Evolutionary conservation across 2,113 vertebrate genomes (phyloP).

Genomic region (Cyanoderma ruficeps): DNA sequence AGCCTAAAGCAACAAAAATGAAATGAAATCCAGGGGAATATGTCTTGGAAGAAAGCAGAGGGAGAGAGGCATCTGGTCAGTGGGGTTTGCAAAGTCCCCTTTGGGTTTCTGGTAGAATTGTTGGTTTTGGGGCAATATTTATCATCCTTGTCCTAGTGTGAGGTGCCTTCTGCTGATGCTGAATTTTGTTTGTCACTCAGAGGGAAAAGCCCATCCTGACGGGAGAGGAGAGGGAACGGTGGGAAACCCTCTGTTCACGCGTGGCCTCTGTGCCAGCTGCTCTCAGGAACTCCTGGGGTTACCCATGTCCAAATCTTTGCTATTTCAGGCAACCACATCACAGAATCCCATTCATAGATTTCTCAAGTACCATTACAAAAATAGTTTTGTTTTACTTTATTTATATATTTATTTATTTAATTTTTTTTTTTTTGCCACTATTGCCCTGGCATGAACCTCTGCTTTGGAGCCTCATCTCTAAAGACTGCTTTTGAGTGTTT

Average conservation of each 20-base stretch:
- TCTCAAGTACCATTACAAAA: slow-evolving; percentile 50
- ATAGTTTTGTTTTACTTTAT: slow-evolving; percentile 24
- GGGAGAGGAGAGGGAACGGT: neutral
- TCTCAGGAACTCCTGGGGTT: slow-evolving; percentile 46
- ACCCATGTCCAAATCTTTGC: slow-evolving; percentile 53
- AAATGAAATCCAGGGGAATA: neutral
- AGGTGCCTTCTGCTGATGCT: neutral
- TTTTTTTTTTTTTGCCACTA: neutral
- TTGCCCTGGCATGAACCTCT: neutral
- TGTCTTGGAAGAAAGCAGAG: neutral
- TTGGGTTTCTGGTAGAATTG: neutral
- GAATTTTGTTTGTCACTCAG: neutral
- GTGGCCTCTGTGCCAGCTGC: slow-evolving; percentile 38
- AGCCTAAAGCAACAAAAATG: neutral
- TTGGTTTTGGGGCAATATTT: neutral
- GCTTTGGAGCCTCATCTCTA: neutral
- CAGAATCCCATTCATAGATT: slow-evolving; percentile 61
- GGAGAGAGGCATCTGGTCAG: neutral
- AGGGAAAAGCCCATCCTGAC: neutral
- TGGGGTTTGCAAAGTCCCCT: neutral
- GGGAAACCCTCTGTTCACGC: neutral
- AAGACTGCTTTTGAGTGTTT: neutral
- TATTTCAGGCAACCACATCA: slow-evolving; percentile 42
- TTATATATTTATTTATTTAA: neutral
- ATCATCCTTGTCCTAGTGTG: neutral